Evolutionary conservation across 2,888 invertebrate species (phyloP).

Genomic region (Drosophila prolongata): DNA sequence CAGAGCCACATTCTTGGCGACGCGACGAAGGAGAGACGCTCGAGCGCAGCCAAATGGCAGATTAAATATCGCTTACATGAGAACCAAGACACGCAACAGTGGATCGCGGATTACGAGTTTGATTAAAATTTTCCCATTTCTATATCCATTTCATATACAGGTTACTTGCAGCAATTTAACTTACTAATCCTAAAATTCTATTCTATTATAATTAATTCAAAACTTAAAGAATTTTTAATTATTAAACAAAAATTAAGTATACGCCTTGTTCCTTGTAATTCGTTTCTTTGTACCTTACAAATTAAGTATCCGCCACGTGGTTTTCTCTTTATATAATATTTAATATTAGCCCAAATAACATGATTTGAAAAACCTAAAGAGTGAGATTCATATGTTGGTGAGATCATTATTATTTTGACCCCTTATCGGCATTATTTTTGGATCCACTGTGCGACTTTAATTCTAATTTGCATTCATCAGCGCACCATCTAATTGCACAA

Average conservation of each 20-base stretch:
- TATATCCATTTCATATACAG: no score
- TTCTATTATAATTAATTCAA: no score
- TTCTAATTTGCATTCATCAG: constrained; percentile 78
- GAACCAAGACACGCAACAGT: constrained; percentile 26
- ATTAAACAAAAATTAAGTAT: not conserved
- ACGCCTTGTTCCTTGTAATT: not conserved
- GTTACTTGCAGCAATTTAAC: no score
- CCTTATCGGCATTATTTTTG: constrained; percentile 9
- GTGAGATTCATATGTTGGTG: not conserved
- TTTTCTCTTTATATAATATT: no score
- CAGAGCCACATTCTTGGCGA: constrained; percentile 44
- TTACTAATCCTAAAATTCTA: no score
- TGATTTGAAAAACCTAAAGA: not conserved
- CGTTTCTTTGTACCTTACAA: not conserved
- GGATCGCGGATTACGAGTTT: not conserved
- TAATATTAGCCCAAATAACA: no score
- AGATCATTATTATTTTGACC: constrained; percentile 6
- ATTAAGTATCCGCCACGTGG: constrained; percentile 1
- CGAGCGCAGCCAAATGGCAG: constrained; percentile 55
- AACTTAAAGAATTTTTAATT: no score
- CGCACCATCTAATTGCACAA: constrained; percentile 76
- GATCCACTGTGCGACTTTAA: constrained; percentile 42
- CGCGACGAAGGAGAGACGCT: constrained; percentile 16
- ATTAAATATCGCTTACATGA: constrained; percentile 57
- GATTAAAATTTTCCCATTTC: no score